Evolutionary conservation across 2,113 vertebrate genomes (phyloP), one percentile per base, ranked within the genome.

Genomic region (Xyrauchen texanus): DNA sequence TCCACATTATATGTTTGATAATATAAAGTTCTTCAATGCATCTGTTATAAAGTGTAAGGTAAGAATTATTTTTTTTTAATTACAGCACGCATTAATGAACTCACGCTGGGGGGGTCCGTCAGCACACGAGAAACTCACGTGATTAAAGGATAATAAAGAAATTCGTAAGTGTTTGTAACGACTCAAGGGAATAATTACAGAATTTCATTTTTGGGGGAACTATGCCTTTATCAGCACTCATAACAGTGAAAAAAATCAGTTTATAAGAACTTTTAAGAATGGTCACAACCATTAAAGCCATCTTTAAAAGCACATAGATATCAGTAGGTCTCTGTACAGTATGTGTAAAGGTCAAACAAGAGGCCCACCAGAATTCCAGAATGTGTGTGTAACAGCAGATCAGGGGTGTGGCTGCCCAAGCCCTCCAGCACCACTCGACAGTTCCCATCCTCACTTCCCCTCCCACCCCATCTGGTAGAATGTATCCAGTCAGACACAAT

Each of bases 401-500:
- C 16, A 53, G 51, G 7, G 52, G 34, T 4, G 4, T n/a, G 21
- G 10, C 53, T 12, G 53, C 53, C 53, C 53, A 34, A 34, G 21
- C 21, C 21, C 21, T 34, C 21, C 21, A 34, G 21, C 21, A 34
- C 21, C 21, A 13, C 13, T 57, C 13, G 13, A 57, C 53, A 57
- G 13, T 44, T 53, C 42, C 16, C 16, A 34, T 49, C 58, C 60
- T n/a, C 55, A 8, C 68, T 57, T n/a, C 68, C 0, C 3, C 15
- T 15, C 47, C 5, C 9, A 12, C 62, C 47, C 21, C 21, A 34
- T 34, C 21, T 34, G 21, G 6, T 12, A 57, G 73, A 83, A 77
- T 81, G 74, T 80, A 45, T 62, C 69, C 15, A 55, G 64, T 58
- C 34, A 49, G 67, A 62, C 79, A n/a, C 13, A 2, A 58, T 6